phyloP scores from a whole-genome alignment of 1,140 invertebrate genomes.

The Danaus plexippus region DNA sequence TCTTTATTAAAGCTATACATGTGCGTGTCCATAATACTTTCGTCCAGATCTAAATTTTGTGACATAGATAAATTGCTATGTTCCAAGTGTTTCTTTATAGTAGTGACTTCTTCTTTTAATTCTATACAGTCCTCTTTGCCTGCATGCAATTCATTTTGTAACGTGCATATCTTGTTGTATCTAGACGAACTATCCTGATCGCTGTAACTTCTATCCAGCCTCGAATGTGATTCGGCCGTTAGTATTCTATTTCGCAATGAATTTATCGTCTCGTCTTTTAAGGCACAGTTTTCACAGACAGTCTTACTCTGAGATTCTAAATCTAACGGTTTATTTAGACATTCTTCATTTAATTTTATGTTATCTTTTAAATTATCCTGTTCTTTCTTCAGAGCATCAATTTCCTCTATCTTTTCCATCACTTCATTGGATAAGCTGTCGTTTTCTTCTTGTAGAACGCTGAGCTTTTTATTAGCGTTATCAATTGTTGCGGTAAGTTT shows the following conservation, averaged over 20 bases:
- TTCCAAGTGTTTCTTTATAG: slow-evolving; percentile 60
- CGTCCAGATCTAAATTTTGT: slow-evolving; percentile 51
- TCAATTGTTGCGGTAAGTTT: slow-evolving; percentile 32
- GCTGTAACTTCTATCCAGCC: slow-evolving; percentile 49
- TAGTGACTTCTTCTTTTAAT: slow-evolving; percentile 56
- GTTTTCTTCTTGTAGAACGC: slow-evolving; percentile 54
- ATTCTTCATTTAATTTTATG: slow-evolving; percentile 30
- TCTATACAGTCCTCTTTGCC: slow-evolving; percentile 58
- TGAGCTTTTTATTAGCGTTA: slow-evolving; percentile 31
- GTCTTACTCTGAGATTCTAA: slow-evolving; percentile 12
- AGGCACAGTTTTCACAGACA: slow-evolving; percentile 33
- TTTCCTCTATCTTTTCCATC: slow-evolving; percentile 52
- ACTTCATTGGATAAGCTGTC: slow-evolving; percentile 52
- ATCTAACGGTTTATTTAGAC: slow-evolving; percentile 25
- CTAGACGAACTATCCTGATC: slow-evolving; percentile 55
- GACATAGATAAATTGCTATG: slow-evolving; percentile 38
- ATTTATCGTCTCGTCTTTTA: slow-evolving; percentile 36
- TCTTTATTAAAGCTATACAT: slow-evolving; percentile 28
- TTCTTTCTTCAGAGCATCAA: slow-evolving; percentile 47
- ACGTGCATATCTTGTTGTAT: slow-evolving; percentile 54
- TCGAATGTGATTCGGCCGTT: slow-evolving; percentile 25
- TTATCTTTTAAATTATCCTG: slow-evolving; percentile 36
- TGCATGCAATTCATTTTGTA: slow-evolving; percentile 58
- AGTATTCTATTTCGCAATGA: slow-evolving; percentile 25
- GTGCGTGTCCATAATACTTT: slow-evolving; percentile 40